These are phyloP conservation scores for Ptychobarbus kaznakovi DNA, from an alignment of 2,797 vertebrate species.

Conservation along the genomic window DNA sequence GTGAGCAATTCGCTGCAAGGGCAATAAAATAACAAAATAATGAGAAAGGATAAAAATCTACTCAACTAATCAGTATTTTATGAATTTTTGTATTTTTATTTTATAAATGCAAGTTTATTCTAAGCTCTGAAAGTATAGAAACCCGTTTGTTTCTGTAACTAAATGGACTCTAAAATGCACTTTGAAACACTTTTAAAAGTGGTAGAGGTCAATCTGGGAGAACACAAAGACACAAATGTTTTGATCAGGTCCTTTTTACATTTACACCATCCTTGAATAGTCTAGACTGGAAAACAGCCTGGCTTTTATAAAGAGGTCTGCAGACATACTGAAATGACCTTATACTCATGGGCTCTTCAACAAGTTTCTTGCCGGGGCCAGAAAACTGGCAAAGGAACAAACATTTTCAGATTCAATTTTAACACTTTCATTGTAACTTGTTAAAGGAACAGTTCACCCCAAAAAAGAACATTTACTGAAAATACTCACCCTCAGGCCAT, in stretches of 20 bases:
- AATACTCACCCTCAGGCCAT: background rate
- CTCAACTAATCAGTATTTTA: background rate
- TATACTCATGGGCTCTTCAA: background rate
- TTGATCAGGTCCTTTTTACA: background rate
- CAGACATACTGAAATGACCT: background rate
- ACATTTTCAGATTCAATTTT: background rate
- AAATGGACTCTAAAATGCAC: background rate
- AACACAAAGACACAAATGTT: background rate
- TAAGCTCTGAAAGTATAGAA: background rate
- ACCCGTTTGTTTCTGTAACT: background rate
- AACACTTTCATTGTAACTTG: background rate
- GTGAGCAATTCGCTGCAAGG: background rate
- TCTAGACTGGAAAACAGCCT: conserved; percentile 21
- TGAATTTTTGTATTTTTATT: background rate
- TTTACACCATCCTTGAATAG: conserved; percentile 38
- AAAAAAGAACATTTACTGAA: background rate
- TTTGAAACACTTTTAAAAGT: background rate
- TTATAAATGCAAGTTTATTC: background rate
- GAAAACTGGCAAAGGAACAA: background rate
- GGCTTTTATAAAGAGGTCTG: conserved; percentile 1
- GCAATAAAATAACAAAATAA: background rate
- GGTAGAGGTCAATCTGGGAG: background rate
- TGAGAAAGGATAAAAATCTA: background rate
- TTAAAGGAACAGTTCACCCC: background rate
- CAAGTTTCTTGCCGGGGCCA: background rate